These are phyloP conservation scores for Epinephelus fuscoguttatus DNA, from an alignment of 2,113 vertebrate genomes.

Conservation along the genomic window DNA sequence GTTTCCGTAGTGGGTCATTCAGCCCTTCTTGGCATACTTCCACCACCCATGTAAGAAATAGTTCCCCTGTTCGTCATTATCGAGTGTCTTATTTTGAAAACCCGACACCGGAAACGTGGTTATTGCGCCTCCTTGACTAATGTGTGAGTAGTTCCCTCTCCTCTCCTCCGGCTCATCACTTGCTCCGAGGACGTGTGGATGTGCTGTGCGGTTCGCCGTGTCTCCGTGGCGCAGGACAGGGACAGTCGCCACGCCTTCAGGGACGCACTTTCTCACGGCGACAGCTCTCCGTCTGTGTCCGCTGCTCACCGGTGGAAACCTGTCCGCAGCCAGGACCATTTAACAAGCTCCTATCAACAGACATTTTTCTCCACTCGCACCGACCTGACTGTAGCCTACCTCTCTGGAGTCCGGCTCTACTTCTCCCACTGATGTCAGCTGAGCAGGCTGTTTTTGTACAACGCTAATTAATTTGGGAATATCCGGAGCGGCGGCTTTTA, in stretches of 20 bases:
- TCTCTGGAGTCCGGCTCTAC: slow-evolving; percentile 46
- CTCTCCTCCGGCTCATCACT: slow-evolving; percentile 43
- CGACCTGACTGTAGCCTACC: slow-evolving; percentile 10
- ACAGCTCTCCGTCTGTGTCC: slow-evolving; percentile 10
- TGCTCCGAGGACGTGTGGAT: slow-evolving; percentile 60
- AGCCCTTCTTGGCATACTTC: no score
- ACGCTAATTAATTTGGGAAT: slow-evolving; percentile 39
- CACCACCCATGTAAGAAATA: background rate
- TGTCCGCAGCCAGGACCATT: slow-evolving; percentile 22
- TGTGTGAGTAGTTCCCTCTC: slow-evolving; percentile 48
- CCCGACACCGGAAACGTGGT: background rate
- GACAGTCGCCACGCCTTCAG: slow-evolving; percentile 66
- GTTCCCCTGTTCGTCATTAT: no score
- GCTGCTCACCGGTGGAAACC: slow-evolving; percentile 10
- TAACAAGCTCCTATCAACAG: background rate
- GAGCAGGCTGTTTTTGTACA: slow-evolving; percentile 29
- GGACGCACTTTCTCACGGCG: slow-evolving; percentile 41
- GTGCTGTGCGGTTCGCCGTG: slow-evolving; percentile 33
- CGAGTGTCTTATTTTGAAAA: slow-evolving; percentile 62
- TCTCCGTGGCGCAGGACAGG: slow-evolving; percentile 66
- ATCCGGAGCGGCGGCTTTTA: slow-evolving; percentile 34
- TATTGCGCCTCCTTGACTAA: background rate
- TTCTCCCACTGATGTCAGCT: slow-evolving; percentile 43
- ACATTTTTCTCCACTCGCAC: slow-evolving; percentile 6
- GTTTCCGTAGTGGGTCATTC: no score